Evolutionary conservation across 2,888 invertebrate species (phyloP), one percentile per base, ranked within the genome.

Genomic region (Odiellus spinosus): DNA sequence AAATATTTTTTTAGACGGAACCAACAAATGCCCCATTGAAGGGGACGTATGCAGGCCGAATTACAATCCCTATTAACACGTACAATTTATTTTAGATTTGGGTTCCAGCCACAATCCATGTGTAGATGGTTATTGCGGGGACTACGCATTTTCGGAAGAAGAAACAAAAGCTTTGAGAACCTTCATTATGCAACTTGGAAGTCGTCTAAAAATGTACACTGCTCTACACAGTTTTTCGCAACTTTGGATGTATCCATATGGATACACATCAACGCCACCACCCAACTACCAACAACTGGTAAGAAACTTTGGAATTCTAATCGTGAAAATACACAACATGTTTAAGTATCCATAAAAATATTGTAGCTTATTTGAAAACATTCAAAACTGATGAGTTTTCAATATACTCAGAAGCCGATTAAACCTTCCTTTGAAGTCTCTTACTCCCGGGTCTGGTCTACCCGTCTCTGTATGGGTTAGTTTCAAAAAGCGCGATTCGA

Each of bases 111-210:
- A 46, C 6, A 50, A 54, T 18, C 56, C 55, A 3, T 57, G 57
- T 34, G 45, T 49, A 0, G 56, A 58, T 12, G 54, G 48, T 19
- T 58, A 52, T 36, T 45, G 50, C 15, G 58, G 58, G 2, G 46
- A 54, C 14, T 36, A 12, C 2, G 50, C 58, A 2, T 58, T 58
- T 42, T 57, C 58, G 1, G 58, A 58, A 44, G 50, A 47, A 18
- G 58, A 58, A 40, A 45, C 54, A 8, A 41, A 49, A 10, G 50
- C 56, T 1, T 12, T 56, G 11, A 41, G 51, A 34, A 48, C 56
- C 21, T 42, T 49, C 14, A 45, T 58, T 40, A 11, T 45, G 2
- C 12, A 42, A 4, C 15, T 53, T 2, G 38, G 40, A 35, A 42
- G 42, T 14, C 33, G 52, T 10, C 14, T 58, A 3, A 50, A 49